Base-by-base conservation (phyloP, 2,113 vertebrate species). In the Gallinago paraguaiae region DNA sequence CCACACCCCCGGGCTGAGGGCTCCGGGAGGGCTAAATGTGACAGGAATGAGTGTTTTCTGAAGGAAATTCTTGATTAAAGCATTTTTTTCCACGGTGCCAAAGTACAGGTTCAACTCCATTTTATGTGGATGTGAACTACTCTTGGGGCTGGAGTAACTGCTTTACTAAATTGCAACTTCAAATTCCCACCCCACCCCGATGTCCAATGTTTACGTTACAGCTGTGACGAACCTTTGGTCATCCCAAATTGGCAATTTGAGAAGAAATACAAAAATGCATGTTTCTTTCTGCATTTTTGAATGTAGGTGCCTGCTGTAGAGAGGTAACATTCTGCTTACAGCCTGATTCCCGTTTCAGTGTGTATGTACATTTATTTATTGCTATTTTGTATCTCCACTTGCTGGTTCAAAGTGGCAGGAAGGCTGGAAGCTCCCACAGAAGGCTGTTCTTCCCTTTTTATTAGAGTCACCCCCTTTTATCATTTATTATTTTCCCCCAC, bases 281-380 rank as follows among this genome's bases (percentile, higher is more conserved):
- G 0, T 50, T 74, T 57, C 2, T 45, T 45, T 13, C 19, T 13
- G n/a, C 5, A 1, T 19, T 78, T 76, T 22, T 70, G 6, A 7
- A 8, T 3, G 5, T 7, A 13, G 79, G 33, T 50, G 11, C 9
- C 30, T 37, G 30, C 71, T 31, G 31, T 11, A 0, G 11, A 11
- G 61, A 64, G 46, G 46, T 12, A 13, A 30, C 0, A 0, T 50
- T 28, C 20, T 41, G 28, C 65, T 46, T 14, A 2, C 20, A 61
- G 3, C n/a, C 28, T 0, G 2, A 3, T 31, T 59, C 13, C 43
- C 7, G 0, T 19, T 31, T 19, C 3, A 6, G 12, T 1, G 3
- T n/a, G 27, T 27, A 0, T 9, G 8, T 20, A 7, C 5, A 5
- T 2, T 5, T 19, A 5, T 2, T 5, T 19, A 3, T 16, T 17